A percentile compares a stretch with the other conserved stretches of the same genome.
Conservation (phyloP, 2,888 invertebrate species). For the Vanessa cardui region DNA sequence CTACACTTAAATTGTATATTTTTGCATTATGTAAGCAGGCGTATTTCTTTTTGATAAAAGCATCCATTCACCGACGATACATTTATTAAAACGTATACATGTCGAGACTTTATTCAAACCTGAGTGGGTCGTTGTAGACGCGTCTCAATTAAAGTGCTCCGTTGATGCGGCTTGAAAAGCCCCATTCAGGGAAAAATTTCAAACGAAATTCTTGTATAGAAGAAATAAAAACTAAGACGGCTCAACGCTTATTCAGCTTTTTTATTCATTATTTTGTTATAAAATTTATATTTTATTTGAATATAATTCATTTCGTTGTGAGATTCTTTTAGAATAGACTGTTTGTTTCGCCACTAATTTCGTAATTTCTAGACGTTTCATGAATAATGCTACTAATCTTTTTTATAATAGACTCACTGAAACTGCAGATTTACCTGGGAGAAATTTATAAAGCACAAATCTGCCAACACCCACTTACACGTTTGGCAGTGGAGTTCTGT, state of each 20-base stretch:
- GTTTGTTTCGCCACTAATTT: background rate
- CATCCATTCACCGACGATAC: conserved; percentile 76
- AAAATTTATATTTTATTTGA: conserved; percentile 31
- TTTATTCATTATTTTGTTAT: conserved; percentile 35
- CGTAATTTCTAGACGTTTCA: background rate
- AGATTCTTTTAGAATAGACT: conserved; percentile 23
- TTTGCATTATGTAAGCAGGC: conserved; percentile 66
- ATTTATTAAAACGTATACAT: conserved; percentile 80
- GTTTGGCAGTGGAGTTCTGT: too few relatives aligned
- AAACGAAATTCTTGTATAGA: conserved; percentile 45
- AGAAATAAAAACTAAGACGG: conserved; percentile 46
- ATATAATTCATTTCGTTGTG: conserved; percentile 16
- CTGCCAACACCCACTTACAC: too few relatives aligned
- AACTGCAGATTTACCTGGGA: too few relatives aligned
- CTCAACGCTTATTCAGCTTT: conserved; percentile 36
- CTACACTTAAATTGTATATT: conserved; percentile 77
- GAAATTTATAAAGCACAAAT: too few relatives aligned
- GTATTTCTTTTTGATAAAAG: conserved; percentile 72
- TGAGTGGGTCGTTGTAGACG: conserved; percentile 71
- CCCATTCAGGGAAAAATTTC: conserved; percentile 50
- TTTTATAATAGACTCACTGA: too few relatives aligned
- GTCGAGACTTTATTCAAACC: conserved; percentile 59
- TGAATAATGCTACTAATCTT: too few relatives aligned
- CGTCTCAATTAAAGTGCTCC: conserved; percentile 56
- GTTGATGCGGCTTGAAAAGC: conserved; percentile 47